Conservation (phyloP, 2,888 invertebrate genomes). For the Cephus nigrinus region DNA sequence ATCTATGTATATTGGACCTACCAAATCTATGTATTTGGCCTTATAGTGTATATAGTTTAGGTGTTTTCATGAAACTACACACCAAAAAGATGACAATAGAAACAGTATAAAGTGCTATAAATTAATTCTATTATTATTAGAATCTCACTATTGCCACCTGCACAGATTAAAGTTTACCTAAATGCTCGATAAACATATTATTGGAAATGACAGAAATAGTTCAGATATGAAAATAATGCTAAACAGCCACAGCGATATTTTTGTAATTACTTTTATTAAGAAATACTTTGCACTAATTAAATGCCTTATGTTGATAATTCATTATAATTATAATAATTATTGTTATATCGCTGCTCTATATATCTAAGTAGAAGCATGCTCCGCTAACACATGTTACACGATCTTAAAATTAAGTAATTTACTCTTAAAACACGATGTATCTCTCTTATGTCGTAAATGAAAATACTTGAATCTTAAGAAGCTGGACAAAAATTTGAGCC, state of each 20-base stretch:
- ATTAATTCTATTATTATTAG: no score
- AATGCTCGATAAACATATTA: neutral
- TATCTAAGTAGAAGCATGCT: conserved; percentile 65
- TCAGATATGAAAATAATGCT: neutral
- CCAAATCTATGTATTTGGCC: neutral
- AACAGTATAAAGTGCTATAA: no score
- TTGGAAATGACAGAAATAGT: neutral
- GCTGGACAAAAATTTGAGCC: conserved; percentile 3
- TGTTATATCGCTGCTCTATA: conserved; percentile 65
- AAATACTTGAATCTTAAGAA: conserved; percentile 49
- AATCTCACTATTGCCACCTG: no score
- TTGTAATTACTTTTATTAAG: conserved; percentile 59
- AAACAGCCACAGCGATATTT: conserved; percentile 8
- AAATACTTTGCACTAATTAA: conserved; percentile 67
- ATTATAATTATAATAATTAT: conserved; percentile 65
- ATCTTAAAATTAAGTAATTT: conserved; percentile 65
- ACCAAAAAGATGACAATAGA: neutral
- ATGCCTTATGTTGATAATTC: conserved; percentile 65
- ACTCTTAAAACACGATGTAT: conserved; percentile 59
- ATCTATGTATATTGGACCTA: neutral
- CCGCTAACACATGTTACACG: conserved; percentile 65
- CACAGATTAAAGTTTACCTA: neutral
- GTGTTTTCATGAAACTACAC: neutral
- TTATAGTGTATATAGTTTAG: neutral
- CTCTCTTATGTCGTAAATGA: conserved; percentile 46